A percentile compares a stretch with the other conserved stretches of the same genome.
These are phyloP conservation scores for Channallabes apus DNA, from an alignment of 2,797 vertebrate genomes.

Conservation along the genomic window DNA sequence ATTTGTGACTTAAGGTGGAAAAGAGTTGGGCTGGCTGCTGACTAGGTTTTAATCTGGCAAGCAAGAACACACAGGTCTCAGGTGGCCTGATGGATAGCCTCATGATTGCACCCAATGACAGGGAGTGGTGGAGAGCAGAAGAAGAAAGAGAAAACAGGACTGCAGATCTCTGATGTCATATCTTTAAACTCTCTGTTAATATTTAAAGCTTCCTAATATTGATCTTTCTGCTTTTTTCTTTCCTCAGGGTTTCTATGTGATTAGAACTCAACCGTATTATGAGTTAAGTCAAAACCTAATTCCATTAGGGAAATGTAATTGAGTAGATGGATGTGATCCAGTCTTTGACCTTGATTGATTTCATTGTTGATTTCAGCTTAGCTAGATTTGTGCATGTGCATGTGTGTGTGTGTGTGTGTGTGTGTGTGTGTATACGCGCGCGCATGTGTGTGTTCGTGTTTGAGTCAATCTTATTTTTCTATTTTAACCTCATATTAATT, in stretches of 20 bases:
- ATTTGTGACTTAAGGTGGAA: conserved; percentile 65
- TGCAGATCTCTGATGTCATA: not conserved
- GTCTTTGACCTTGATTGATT: conserved; percentile 36
- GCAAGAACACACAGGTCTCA: conserved; percentile 71
- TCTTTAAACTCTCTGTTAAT: not conserved
- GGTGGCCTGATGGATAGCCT: conserved; percentile 65
- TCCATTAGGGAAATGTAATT: conserved; percentile 43
- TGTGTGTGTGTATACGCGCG: not conserved
- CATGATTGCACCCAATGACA: conserved; percentile 71
- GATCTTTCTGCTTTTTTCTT: not conserved
- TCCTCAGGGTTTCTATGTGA: not conserved
- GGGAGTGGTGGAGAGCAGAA: conserved; percentile 37
- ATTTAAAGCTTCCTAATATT: not conserved
- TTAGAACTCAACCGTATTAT: not conserved
- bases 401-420: not conserved
- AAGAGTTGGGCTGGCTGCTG: conserved; percentile 48
- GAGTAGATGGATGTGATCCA: conserved; percentile 13
- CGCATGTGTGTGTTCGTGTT: too few species aligned
- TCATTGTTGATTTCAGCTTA: conserved; percentile 29
- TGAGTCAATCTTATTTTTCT: conserved; percentile 14
- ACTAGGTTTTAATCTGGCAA: conserved; percentile 64
- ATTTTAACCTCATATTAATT: conserved; percentile 11
- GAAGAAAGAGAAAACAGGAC: not conserved
- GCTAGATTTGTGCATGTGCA: not conserved
- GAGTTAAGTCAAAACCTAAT: conserved; percentile 26